Conservation (phyloP, 2,888 invertebrate genomes). For the Macaria liturata region DNA sequence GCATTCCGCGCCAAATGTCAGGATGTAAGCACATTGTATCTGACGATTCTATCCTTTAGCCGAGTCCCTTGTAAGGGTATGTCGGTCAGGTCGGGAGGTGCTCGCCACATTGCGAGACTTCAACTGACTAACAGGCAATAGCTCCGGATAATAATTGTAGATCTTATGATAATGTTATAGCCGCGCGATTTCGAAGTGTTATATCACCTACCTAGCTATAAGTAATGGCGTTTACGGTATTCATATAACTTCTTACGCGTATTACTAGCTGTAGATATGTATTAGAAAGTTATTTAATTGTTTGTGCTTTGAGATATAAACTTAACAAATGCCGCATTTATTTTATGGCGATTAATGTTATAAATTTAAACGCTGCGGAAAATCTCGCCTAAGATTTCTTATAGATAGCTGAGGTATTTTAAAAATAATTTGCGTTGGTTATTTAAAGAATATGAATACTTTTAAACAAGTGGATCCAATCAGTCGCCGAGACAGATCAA, state of each 20-base stretch:
- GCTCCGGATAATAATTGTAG: conserved; percentile 19
- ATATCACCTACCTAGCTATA: conserved; percentile 2
- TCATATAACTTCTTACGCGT: not conserved
- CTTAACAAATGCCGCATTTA: not conserved
- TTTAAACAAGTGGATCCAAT: conserved; percentile 30
- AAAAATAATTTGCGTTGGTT: no score
- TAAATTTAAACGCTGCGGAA: not conserved
- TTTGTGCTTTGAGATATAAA: not conserved
- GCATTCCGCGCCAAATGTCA: conserved; percentile 44
- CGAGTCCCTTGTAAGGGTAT: conserved; percentile 43
- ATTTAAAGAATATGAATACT: no score
- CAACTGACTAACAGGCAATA: conserved; percentile 11
- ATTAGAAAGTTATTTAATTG: conserved; percentile 1
- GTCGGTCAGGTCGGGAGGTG: conserved; percentile 32
- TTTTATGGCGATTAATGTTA: not conserved
- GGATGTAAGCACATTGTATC: conserved; percentile 33
- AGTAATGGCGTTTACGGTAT: not conserved
- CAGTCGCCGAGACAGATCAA: conserved; percentile 55
- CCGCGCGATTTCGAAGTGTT: conserved; percentile 9
- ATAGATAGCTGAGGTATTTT: no score
- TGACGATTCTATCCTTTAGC: conserved; percentile 45
- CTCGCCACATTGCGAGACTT: conserved; percentile 16
- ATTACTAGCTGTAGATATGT: no score
- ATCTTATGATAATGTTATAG: conserved; percentile 20
- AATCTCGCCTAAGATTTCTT: not conserved